Evolutionary conservation across 2,113 vertebrate species (phyloP).

Genomic region (Circaetus cinerascens): DNA sequence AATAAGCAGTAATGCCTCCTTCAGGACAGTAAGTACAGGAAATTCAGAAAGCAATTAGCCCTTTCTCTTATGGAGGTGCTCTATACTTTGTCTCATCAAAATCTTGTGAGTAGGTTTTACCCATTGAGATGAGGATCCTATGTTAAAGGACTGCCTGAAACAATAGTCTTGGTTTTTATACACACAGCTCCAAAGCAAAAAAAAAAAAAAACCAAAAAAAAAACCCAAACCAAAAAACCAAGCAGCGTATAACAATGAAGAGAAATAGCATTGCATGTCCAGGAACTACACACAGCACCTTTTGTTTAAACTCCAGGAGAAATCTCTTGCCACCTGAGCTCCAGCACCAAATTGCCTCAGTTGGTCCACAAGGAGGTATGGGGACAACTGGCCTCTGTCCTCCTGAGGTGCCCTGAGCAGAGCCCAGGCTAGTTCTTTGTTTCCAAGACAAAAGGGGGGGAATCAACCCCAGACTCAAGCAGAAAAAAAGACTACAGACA

Average conservation of each 20-base stretch:
- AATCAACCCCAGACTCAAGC: background rate
- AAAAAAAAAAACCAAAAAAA: background rate
- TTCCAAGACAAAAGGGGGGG: background rate
- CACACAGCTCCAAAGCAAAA: background rate
- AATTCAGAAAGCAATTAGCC: background rate
- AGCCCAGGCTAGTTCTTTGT: background rate
- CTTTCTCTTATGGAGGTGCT: background rate
- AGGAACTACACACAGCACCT: background rate
- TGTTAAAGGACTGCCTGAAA: background rate
- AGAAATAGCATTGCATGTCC: background rate
- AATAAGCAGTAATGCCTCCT: background rate
- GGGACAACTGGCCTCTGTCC: background rate
- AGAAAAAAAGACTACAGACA: background rate
- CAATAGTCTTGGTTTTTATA: background rate
- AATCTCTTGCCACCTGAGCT: background rate
- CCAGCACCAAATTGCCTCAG: background rate
- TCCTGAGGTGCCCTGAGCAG: background rate
- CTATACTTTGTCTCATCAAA: background rate
- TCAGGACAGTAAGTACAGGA: background rate
- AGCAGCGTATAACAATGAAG: background rate
- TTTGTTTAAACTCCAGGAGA: background rate
- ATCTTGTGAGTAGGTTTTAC: background rate
- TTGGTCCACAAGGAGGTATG: background rate
- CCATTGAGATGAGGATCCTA: background rate
- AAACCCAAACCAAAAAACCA: accelerated